Evolutionary conservation across 2,888 invertebrate genomes (phyloP), one percentile per base, ranked within the genome.

Genomic region (Gari tellinella): DNA sequence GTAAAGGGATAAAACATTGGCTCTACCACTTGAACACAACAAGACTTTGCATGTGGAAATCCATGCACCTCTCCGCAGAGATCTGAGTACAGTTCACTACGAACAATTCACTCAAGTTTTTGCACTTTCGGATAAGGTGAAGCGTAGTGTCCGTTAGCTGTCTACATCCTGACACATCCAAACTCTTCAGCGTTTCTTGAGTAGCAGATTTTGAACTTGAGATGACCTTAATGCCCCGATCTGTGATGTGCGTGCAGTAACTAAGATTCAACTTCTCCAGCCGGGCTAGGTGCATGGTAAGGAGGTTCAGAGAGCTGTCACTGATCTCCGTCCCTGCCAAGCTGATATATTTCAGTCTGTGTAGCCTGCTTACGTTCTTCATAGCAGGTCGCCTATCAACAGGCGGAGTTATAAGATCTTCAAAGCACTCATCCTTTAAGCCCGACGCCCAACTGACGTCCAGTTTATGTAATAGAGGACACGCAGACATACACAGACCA

Each of bases 241-340:
- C 97, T 0, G 97, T 96, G 45, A 98, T 94, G 25, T 97, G 94
- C 66, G 96, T 95, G 92, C 98, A 98, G 64, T 96, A 96, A 76
- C 78, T 96, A 94, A 98, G 94, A 92, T 97, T 96, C 83, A 98
- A 92, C 81, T 95, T 94, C 65, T 94, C 94, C 61, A 98, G 93
- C 12, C 77, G 74, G 5, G 82, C 86, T 61, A 92, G 69, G 75
- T 92, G 87, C 51, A 89, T 86, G 12, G 89, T 86, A 23, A 92
- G 84, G 31, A 91, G 86, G 57, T 90, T 94, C 92, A 97, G 93
- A 0, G 96, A 95, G n/a, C 96, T 95, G 90, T 98, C 98, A 0
- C 97, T 96, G 76, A 98, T 94, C 86, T 97, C 97, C 0, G 97
- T 97, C 14, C 97, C 97, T 25, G 96, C 95, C 60, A 98, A 93